Evolutionary conservation across 2,888 invertebrate genomes (phyloP).

Genomic region (Notocelia uddmanniana): DNA sequence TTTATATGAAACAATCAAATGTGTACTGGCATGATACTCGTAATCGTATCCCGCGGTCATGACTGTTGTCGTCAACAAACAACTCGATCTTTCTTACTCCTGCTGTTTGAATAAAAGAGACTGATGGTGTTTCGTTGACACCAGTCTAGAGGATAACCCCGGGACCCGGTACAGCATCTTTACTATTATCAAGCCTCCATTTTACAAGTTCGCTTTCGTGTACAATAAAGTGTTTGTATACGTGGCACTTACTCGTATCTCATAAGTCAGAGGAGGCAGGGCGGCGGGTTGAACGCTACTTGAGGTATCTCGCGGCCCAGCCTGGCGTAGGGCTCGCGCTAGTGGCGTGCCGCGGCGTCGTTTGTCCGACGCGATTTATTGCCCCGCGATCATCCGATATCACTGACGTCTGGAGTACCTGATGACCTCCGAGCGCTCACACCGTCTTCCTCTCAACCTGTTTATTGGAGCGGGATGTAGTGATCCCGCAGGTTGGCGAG

Average conservation of each 20-base stretch:
- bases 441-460: slow-evolving; percentile 8
- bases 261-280: slow-evolving; percentile 27
- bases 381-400: slow-evolving; percentile 38
- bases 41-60: too few relatives aligned
- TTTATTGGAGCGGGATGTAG: slow-evolving; percentile 6
- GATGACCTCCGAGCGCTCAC: slow-evolving; percentile 4
- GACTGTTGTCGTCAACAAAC: not conserved
- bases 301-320: slow-evolving; percentile 23
- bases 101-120: not conserved
- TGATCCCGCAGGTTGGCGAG: not conserved
- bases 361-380: slow-evolving; percentile 53
- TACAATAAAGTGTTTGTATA: slow-evolving; percentile 12
- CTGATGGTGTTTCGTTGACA: not conserved
- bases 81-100: not conserved
- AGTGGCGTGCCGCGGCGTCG: slow-evolving; percentile 54
- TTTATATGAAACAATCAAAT: too few relatives aligned
- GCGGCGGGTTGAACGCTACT: slow-evolving; percentile 33
- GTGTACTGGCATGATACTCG: too few relatives aligned
- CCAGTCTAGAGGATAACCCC: not conserved
- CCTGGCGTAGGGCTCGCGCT: slow-evolving; percentile 18
- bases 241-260: slow-evolving; percentile 6
- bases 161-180: not conserved
- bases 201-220: slow-evolving; percentile 13
- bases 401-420: slow-evolving; percentile 20
- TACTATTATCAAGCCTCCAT: not conserved